Evolutionary conservation across 2,113 vertebrate species (phyloP).

Genomic region (Athene noctua): DNA sequence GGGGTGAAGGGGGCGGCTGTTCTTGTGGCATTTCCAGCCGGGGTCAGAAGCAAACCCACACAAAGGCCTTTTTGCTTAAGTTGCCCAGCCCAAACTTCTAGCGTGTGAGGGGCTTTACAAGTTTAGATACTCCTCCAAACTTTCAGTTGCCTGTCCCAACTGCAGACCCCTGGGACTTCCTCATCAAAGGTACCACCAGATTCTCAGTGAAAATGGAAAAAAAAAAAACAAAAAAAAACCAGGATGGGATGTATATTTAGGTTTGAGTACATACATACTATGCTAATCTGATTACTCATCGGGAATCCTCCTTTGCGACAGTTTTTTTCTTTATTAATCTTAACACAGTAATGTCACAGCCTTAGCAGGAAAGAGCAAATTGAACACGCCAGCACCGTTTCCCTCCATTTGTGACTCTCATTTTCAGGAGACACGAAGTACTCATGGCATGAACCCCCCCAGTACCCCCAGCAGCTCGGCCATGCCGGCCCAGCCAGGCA

Average conservation of each 20-base stretch:
- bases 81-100: not conserved
- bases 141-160: not conserved
- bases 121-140: not conserved
- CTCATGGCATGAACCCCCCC: not conserved
- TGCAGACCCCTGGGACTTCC: not conserved
- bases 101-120: rapidly evolving
- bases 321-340: slow-evolving; percentile 3
- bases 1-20: not conserved
- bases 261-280: not conserved
- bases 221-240: not conserved
- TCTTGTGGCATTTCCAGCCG: not conserved
- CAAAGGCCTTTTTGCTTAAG: slow-evolving; percentile 15
- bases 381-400: rapidly evolving
- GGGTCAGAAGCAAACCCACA: not conserved
- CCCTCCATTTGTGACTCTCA: not conserved
- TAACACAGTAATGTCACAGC: not conserved
- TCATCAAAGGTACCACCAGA: rapidly evolving
- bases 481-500: not conserved
- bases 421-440: not conserved
- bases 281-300: not conserved
- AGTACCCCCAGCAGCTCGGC: not conserved
- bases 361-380: not conserved
- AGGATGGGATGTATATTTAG: not conserved
- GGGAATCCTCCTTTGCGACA: not conserved
- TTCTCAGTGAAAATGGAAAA: not conserved